Percentiles rank a stretch among this genome's conserved stretches.
phyloP scores from a whole-genome alignment of 2,113 vertebrate genomes.

The Pipra filicauda region DNA sequence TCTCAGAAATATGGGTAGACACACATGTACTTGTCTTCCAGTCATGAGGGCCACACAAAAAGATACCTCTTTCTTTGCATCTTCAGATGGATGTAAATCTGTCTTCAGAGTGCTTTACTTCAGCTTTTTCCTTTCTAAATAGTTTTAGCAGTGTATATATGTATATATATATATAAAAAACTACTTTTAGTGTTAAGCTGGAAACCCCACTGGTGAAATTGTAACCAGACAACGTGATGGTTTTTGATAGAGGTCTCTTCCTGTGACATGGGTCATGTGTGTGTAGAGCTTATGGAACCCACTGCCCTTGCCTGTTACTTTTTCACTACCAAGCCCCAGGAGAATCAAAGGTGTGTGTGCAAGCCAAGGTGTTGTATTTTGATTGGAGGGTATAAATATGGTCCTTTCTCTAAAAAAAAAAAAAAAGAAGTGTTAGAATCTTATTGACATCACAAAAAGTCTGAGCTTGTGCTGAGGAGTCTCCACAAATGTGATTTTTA shows the following conservation, averaged over 20 bases:
- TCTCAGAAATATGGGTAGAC: neutral
- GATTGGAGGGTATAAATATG: neutral
- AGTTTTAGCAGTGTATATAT: neutral
- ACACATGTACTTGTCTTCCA: neutral
- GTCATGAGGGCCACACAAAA: neutral
- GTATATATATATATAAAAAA: no score
- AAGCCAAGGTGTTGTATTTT: neutral
- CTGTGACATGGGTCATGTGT: accelerated
- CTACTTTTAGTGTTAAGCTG: neutral
- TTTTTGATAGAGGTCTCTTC: neutral
- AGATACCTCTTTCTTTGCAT: neutral
- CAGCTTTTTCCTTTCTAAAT: neutral
- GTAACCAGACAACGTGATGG: neutral
- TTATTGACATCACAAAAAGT: neutral
- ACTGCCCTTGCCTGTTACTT: neutral
- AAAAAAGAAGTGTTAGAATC: neutral
- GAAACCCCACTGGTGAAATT: neutral
- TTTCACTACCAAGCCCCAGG: neutral
- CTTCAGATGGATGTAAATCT: neutral
- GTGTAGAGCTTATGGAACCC: neutral
- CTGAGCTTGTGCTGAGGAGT: neutral
- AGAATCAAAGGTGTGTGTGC: neutral
- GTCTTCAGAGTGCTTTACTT: neutral
- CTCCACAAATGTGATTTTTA: neutral
- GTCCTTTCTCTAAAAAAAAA: neutral